Evolutionary conservation across 2,888 invertebrate genomes (phyloP), one percentile per base, ranked within the genome.

Genomic region (Xylota segnis): DNA sequence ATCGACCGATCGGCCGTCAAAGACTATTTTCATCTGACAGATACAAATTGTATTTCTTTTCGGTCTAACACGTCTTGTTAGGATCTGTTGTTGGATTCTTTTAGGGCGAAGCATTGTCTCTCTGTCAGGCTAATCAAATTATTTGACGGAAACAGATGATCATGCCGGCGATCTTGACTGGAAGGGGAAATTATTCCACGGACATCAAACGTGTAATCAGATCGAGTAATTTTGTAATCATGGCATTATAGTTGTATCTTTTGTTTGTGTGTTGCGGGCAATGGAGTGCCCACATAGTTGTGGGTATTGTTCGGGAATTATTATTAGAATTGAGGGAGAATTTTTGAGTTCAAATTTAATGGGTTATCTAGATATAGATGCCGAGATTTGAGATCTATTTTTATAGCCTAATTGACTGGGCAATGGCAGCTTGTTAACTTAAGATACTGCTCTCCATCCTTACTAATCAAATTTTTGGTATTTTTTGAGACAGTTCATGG

Each of bases 1-100:
- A 86, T 61, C 70, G 23, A 37, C 47, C 47, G 47, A 66, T 68
- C 50, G 43, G 43, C 79, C 79, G 43, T 76, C 75, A 59, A 54
- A 77, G 59, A 18, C n/a, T 23, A 16, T 14, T 32, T 54, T 84
- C n/a, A n/a, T n/a, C 75, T 76, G 84, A 84, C 84, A 84, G 81
- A 71, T 81, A 84, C 71, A 84, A 84, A 81, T 84, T 84, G 71
- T 71, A 47, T 50, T 32, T 32, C 14, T 40, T n/a, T 47, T 10
- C 9, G 18, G 10, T 0, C 9, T 3, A n/a, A 58, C 9, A 32
- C 9, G 14, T 47, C 74, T 61, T 63, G 74, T 74, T 54, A 61
- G 74, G 43, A 52, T 52, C 37, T n/a, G 58, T 70, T 70, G 32
- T 43, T 58, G 10, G n/a, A 45, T 58, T 16, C 4, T 29, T 27